Conservation (phyloP, 1,140 invertebrate species). For the Aphaenogaster floridana region DNA sequence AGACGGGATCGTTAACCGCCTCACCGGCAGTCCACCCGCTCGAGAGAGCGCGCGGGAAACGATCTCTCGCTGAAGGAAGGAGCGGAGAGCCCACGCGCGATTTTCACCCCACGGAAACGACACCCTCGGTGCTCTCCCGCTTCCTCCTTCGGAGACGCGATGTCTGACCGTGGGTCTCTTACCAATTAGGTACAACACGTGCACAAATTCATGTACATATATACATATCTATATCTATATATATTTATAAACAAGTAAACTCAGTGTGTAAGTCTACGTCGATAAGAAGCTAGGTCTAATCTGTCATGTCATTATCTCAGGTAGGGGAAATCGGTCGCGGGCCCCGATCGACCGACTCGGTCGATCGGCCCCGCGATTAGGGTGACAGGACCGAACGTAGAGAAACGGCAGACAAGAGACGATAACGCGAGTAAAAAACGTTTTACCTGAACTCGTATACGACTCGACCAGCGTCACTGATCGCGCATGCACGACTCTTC, state of each 20-base stretch:
- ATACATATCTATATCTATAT: conserved; percentile 34
- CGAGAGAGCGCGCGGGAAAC: conserved; percentile 2
- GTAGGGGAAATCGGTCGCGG: conserved; percentile 37
- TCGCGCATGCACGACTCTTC: conserved; percentile 62
- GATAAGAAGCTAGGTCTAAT: conserved; percentile 53
- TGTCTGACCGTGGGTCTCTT: conserved; percentile 2
- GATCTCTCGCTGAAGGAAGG: conserved; percentile 34
- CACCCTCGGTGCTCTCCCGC: conserved; percentile 28
- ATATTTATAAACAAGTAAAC: conserved; percentile 49
- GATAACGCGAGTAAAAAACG: conserved; percentile 13
- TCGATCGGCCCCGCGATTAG: conserved; percentile 40
- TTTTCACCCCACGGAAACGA: conserved; percentile 44
- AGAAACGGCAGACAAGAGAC: conserved; percentile 54
- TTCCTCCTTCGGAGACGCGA: conserved; percentile 42
- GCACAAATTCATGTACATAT: conserved; percentile 34
- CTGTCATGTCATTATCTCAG: conserved; percentile 43
- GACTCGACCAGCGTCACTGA: conserved; percentile 61
- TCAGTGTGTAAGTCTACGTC: conserved; percentile 38
- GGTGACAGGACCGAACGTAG: conserved; percentile 54
- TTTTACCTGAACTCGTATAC: conserved; percentile 21
- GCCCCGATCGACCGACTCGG: conserved; percentile 9
- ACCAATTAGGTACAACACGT: conserved; percentile 40
- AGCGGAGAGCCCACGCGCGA: conserved; percentile 45
- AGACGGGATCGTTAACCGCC: conserved; percentile 41
- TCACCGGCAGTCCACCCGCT: background rate